Base-by-base conservation (phyloP, 1,140 invertebrate genomes). In the Anoplophora glabripennis region DNA sequence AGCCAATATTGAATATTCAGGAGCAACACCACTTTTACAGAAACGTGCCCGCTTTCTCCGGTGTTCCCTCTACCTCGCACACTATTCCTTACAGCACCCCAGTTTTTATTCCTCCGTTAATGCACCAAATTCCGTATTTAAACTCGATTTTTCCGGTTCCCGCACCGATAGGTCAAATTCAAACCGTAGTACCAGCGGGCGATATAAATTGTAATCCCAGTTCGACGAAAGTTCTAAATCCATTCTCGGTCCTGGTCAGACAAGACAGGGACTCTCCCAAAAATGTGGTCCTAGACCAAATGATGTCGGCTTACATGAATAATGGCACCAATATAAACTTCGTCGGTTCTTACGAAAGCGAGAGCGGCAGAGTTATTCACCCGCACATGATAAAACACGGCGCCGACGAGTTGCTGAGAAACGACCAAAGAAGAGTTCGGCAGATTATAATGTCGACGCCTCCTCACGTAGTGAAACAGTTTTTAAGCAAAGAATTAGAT, bases 401-500 rank as follows among this genome's bases (percentile, higher is more conserved):
- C 10, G 21, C 1, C 7, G 9, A 17, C 1, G 7, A 37, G 14
- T 38, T 42, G 8, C 7, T 36, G 7, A 8, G 18, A 12, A 49
- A n/a, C n/a, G 52, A 64, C n/a, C 12, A 35, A 21, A 17, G 17
- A 8, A 36, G 14, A 14, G n/a, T 38, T 9, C 41, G 48, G 48
- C 18, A 47, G 44, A 57, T 54, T 2, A 36, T 49, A 11, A 47
- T 53, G 28, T 11, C 21, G 38, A 17, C 0, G 1, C 9, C 57
- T 3, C 14, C 41, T 11, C 7, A 15, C 8, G 40, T 40, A 33
- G 41, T 66, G 11, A 59, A 46, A 35, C 11, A 59, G 5, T 63
- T 67, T 44, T 14, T 67, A 5, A 18, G 12, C 1, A n/a, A 18
- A 10, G 59, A 67, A 59, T 28, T 67, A 9, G 18, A 53, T n/a